Percentiles rank a stretch among this genome's conserved stretches.
Conservation (phyloP, 2,113 vertebrate genomes). For the Prunella himalayana region DNA sequence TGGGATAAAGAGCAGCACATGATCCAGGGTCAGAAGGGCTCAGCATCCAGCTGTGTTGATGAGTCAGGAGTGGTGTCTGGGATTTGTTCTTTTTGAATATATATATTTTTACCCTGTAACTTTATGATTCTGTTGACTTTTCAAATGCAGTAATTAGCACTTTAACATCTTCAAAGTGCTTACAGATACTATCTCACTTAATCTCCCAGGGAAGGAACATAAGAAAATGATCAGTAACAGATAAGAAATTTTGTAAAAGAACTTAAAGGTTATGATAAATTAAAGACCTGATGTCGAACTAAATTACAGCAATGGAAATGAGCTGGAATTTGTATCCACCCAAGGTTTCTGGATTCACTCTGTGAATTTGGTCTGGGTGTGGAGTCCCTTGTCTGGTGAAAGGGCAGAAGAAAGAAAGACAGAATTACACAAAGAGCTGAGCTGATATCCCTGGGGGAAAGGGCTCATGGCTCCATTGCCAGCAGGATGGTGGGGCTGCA, state of each 20-base stretch:
- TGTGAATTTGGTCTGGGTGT: not conserved
- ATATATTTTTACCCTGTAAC: not conserved
- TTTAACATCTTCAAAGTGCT: not conserved
- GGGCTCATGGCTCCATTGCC: not conserved
- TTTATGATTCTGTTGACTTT: not conserved
- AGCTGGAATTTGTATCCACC: not conserved
- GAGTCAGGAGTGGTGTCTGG: not conserved
- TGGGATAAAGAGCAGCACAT: not conserved
- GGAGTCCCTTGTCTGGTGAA: not conserved
- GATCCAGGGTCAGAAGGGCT: not conserved
- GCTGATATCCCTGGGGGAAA: not conserved
- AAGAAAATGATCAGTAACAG: not conserved
- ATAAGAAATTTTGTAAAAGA: not conserved
- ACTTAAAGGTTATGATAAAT: not conserved
- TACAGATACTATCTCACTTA: not conserved
- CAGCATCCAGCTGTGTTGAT: not conserved
- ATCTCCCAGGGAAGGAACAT: not conserved
- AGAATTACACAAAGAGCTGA: not conserved
- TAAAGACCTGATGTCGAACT: not conserved
- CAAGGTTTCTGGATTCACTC: not conserved
- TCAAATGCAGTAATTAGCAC: not conserved
- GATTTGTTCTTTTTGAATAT: not conserved
- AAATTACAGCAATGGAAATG: conserved; percentile 28
- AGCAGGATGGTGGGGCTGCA: not conserved
- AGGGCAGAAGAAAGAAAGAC: not conserved